Base-by-base conservation (phyloP, 2,888 invertebrate species). In the Agrotis segetum region DNA sequence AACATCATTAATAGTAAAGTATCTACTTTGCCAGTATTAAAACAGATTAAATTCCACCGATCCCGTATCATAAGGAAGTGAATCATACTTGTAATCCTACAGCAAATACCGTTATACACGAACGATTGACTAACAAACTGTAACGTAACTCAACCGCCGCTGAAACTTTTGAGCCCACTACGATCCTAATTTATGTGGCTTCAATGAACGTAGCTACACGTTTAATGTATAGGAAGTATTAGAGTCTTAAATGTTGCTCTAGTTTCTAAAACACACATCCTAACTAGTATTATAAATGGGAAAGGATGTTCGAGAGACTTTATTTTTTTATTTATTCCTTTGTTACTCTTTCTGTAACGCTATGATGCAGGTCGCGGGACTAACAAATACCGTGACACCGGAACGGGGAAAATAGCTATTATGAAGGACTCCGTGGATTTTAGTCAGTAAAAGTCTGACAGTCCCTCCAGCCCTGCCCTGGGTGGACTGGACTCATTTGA, bases 131-230 rank as follows among this genome's bases (percentile, higher is more conserved):
- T 62, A 71, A 71, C 65, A 47, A 66, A 68, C 65, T 56, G 14
- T 11, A 66, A 21, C 58, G 76, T 78, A 62, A 72, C 65, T 72
- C 78, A 66, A 47, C 34, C 49, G 1, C 52, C 24, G 34, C 55
- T 60, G 50, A 78, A 82, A 79, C 67, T 79, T 79, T 78, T 78
- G 67, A 82, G 79, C 72, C 77, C 40, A 40, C 24, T 53, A 34
- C 34, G 40, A 78, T 78, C 82, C 82, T 72, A 66, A 82, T 78
- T 71, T 78, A 82, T 79, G 79, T 62, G 53, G 78, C 78, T 78
- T 77, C 65, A 66, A 58, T 55, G 49, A 65, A 40, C 58, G n/a
- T 50, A 50, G 29, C 13, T 44, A 13, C 0, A 46, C 24, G 47
- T 62, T 52, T 1, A 13, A 21, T 13, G 17, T 13, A 40, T 13